Percentiles rank a stretch among this genome's conserved stretches.
phyloP scores from a whole-genome alignment of 1,140 invertebrate genomes.

The Physella acuta region DNA sequence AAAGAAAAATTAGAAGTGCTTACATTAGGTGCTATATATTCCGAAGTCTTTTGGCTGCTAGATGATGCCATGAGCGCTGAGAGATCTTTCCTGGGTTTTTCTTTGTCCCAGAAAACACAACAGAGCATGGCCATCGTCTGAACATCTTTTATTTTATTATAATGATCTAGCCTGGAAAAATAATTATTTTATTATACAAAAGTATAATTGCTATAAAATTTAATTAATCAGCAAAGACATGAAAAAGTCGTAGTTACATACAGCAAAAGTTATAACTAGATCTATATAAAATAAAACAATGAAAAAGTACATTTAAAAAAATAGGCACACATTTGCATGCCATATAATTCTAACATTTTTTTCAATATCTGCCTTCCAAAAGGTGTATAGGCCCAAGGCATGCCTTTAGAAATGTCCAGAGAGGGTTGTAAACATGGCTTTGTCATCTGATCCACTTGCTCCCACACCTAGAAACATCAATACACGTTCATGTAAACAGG shows the following conservation, averaged over 20 bases:
- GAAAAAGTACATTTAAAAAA: too few species aligned
- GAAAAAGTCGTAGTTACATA: not conserved
- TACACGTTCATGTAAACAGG: too few species aligned
- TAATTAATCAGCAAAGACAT: too few species aligned
- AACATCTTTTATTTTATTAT: conserved; percentile 72
- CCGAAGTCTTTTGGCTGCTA: conserved; percentile 31
- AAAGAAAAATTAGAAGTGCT: conserved; percentile 13
- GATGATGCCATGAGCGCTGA: conserved; percentile 3
- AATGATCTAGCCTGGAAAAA: conserved; percentile 64
- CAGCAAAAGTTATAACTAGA: too few species aligned
- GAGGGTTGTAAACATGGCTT: conserved; percentile 62
- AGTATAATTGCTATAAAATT: too few species aligned
- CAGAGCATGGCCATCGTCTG: conserved; percentile 92
- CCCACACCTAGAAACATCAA: conserved; percentile 68
- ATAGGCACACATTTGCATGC: not conserved
- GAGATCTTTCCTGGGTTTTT: conserved; percentile 11
- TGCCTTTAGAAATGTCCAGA: conserved; percentile 65
- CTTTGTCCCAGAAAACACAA: conserved; percentile 75
- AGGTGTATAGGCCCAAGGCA: conserved; percentile 78
- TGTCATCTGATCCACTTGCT: conserved; percentile 73
- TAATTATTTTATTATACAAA: too few species aligned
- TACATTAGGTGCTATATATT: conserved; percentile 48
- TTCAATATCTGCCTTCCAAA: conserved; percentile 83
- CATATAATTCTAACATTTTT: conserved; percentile 70
- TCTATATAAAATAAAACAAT: too few species aligned